Evolutionary conservation across 2,797 vertebrate genomes (phyloP), one percentile per base, ranked within the genome.

Genomic region (Anomalospiza imberbis): DNA sequence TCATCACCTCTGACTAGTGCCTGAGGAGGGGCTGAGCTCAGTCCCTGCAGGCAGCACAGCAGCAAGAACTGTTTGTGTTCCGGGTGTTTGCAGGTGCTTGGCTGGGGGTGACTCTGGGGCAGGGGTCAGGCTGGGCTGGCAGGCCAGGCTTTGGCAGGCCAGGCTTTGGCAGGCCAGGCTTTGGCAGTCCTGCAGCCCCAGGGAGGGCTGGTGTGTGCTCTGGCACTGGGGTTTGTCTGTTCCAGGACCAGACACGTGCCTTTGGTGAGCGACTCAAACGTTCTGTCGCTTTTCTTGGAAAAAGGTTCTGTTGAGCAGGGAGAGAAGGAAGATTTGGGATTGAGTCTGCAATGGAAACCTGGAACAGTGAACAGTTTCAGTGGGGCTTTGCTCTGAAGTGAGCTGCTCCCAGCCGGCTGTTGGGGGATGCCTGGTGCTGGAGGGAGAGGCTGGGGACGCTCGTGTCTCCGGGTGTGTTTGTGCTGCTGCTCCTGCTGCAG

Each of bases 261-360:
- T 17, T 1, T 4, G 21, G n/a, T 1, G 42, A 44, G 68, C n/a
- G 45, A 1, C 51, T 66, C 5, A 0, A 12, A 1, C 7, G 3
- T 15, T 7, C 29, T 22, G 44, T 1, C 3, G 0, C 24, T 45
- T 6, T 11, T 7, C 42, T 19, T 28, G 61, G 14, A 5, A 8
- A 14, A 42, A 20, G 25, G 16, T 1, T 50, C 31, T 48, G 5
- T 3, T 3, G 42, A 11, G 2, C 31, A 53, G 61, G 1, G 54
- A 18, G 66, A 31, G 57, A 6, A 50, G 44, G 19, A 28, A 36
- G 45, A 3, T 5, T 0, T 0, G 17, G 54, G 45, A 2, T 44
- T 2, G 10, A 22, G 36, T 13, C 12, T 17, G 74, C 12, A 17
- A 47, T 47, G n/a, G 17, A 17, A 28, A 44, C 44, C 0, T 50